Conservation (phyloP, 2,888 invertebrate species). For the Smittia sp. region DNA sequence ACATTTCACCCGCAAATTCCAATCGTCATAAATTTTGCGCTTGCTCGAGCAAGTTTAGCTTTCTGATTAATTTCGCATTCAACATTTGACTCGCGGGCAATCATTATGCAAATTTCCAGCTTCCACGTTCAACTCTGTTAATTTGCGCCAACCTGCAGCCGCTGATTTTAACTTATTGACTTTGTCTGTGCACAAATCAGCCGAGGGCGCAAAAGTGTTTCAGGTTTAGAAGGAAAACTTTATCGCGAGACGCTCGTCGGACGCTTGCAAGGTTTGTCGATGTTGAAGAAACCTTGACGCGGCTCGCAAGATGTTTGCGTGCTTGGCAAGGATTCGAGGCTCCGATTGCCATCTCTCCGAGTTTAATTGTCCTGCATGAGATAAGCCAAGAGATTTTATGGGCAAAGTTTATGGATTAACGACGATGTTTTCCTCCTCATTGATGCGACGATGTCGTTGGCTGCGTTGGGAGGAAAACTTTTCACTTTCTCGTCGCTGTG, state of each 20-base stretch:
- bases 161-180: not conserved
- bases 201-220: not conserved
- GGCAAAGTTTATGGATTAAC: not conserved
- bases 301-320: not conserved
- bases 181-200: not conserved
- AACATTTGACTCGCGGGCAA: not conserved
- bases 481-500: not conserved
- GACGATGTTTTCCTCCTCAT: not conserved
- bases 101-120: not conserved
- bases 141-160: not conserved
- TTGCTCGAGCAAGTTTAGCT: not conserved
- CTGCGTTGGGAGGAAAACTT: not conserved
- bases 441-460: not conserved
- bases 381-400: conserved; percentile 6
- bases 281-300: no score
- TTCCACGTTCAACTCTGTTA: not conserved
- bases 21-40: no score
- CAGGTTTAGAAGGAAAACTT: not conserved
- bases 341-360: not conserved
- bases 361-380: conserved; percentile 18
- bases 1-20: not conserved
- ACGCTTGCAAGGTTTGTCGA: no score
- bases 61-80: not conserved
- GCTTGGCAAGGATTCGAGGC: not conserved
- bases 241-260: not conserved